Conservation (phyloP, 2,113 vertebrate species). For the Sceloporus tristichus region DNA sequence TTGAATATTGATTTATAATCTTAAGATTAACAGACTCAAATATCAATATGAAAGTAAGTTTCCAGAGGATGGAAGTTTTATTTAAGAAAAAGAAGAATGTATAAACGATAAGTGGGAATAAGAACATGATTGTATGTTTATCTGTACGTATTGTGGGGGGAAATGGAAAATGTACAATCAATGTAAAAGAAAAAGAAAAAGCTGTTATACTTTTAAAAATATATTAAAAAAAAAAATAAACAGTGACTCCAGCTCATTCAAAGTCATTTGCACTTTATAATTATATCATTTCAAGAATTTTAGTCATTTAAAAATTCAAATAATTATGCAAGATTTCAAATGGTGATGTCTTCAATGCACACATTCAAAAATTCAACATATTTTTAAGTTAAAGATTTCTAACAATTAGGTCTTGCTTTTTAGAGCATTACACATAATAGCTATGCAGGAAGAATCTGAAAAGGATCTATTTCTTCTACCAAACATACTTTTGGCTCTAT, state of each 20-base stretch:
- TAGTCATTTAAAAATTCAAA: constrained; percentile 31
- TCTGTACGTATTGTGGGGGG: too few relatives aligned
- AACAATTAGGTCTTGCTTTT: not conserved
- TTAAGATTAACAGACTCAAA: too few relatives aligned
- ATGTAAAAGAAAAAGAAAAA: too few relatives aligned
- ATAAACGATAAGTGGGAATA: too few relatives aligned
- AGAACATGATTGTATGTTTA: too few relatives aligned
- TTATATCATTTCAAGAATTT: constrained; percentile 2
- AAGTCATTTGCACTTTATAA: not conserved
- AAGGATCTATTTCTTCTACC: not conserved
- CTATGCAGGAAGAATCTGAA: constrained; percentile 12
- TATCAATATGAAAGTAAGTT: too few relatives aligned
- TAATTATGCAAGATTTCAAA: constrained; percentile 24
- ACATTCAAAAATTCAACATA: not conserved
- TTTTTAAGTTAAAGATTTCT: not conserved
- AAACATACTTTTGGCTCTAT: not conserved
- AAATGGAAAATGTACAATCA: too few relatives aligned
- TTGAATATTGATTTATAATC: too few relatives aligned
- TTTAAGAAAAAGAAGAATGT: too few relatives aligned
- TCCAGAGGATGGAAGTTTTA: too few relatives aligned
- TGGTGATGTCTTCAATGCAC: not conserved
- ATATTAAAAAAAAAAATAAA: too few relatives aligned
- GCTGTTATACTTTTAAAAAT: too few relatives aligned
- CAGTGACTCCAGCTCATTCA: not conserved
- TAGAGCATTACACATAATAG: not conserved